phyloP scores from a whole-genome alignment of 2,113 vertebrate genomes.

The Lepidothrix coronata region DNA sequence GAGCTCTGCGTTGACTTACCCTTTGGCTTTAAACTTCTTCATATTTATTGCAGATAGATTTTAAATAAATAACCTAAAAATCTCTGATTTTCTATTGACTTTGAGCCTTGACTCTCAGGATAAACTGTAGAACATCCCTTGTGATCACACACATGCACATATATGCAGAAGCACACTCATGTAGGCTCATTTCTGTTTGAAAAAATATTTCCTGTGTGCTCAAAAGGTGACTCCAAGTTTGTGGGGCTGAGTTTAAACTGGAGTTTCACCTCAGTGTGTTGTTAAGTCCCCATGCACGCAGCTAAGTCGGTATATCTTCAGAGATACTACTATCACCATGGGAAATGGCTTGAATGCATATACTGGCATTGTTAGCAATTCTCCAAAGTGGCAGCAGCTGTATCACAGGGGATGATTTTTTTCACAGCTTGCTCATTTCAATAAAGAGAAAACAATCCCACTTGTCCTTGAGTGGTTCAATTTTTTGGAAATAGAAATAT shows the following conservation, averaged over 20 bases:
- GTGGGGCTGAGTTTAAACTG: not conserved
- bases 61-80: not conserved
- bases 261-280: not conserved
- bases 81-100: not conserved
- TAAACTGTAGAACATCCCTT: not conserved
- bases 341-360: not conserved
- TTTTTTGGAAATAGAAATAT: not conserved
- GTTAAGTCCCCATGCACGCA: not conserved
- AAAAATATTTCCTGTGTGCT: not conserved
- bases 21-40: not conserved
- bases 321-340: not conserved
- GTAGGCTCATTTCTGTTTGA: not conserved
- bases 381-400: not conserved
- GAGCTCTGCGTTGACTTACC: not conserved
- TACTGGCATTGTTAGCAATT: not conserved
- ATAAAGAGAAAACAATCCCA: not conserved
- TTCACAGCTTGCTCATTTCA: not conserved
- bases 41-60: not conserved
- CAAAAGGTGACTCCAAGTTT: not conserved
- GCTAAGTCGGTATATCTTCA: not conserved
- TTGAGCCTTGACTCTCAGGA: not conserved
- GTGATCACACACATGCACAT: not conserved
- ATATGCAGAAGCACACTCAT: not conserved
- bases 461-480: not conserved
- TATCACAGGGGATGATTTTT: not conserved